Base-by-base conservation (phyloP, 2,888 invertebrate species). In the Drosophila leonis region DNA sequence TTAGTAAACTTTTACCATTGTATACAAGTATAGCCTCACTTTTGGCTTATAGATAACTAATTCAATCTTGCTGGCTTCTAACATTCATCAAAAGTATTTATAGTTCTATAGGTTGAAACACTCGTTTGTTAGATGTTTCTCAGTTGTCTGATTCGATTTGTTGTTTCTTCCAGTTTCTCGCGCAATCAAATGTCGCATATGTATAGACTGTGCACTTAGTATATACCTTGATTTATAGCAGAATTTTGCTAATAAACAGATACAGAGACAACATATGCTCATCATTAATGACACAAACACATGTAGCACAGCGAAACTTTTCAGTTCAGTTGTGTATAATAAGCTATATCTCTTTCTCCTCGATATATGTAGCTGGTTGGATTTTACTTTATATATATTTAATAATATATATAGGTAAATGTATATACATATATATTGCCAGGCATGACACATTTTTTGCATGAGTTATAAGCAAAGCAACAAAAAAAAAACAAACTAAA, bases 361-460 rank as follows among this genome's bases (percentile, higher is more conserved):
- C 49, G 55, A 33, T 54, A 66, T 65, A 56, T 54, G 56, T 33
- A 41, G 24, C 64, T 64, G 65, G 37, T 33, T 61, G 61, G 61
- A 65, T 60, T 72, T 81, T 72, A 73, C 65, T 68, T 65, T 65
- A 51, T 72, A 60, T 60, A 44, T 64, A 55, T 82, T n/a, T 54
- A 51, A 31, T 52, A 29, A 31, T 7, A 31, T 51, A 20, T 51
- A 27, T 27, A 37, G 2, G 18, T 33, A 9, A 12, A 8, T 33
- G 0, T 41, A 15, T 51, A 2, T 33, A 8, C 35, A 52, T 39
- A 57, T 62, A 55, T 66, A 54, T 82, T 68, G 67, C 78, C 80
- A 72, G 83, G 78, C 83, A 83, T 83, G 83, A 83, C 83, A 83
- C 83, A 83, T 82, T 80, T 86, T 80, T 68, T 78, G 74, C 68